A percentile compares a stretch with the other conserved stretches of the same genome.
Conservation (phyloP, 1,140 invertebrate species). For the Acyrthosiphon pisum region DNA sequence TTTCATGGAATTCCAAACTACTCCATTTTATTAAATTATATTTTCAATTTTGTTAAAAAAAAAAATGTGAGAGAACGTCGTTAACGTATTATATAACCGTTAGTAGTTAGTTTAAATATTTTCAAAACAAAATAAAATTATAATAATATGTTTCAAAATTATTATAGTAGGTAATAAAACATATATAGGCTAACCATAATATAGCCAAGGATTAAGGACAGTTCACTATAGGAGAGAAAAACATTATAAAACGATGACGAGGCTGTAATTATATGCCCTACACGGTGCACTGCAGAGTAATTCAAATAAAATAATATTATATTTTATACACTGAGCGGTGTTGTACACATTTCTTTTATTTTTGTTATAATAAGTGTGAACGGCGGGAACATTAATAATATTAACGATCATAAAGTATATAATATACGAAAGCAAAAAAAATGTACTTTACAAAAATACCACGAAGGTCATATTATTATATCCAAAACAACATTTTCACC, state of each 20-base stretch:
- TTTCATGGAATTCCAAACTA: neutral
- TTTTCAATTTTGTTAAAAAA: neutral
- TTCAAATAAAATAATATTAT: conserved; percentile 4
- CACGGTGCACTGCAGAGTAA: conserved; percentile 8
- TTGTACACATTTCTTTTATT: conserved; percentile 5
- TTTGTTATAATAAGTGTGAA: conserved; percentile 29
- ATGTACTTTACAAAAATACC: neutral
- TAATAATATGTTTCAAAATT: neutral
- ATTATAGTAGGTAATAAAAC: neutral
- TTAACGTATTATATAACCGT: neutral
- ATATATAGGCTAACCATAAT: conserved; percentile 18
- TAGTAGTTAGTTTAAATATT: neutral
- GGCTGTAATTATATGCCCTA: neutral
- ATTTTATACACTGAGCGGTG: neutral
- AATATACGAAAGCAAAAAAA: neutral
- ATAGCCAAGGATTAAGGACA: conserved; percentile 5
- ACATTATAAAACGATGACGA: conserved; percentile 27
- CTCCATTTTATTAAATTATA: neutral
- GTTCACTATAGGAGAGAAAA: conserved; percentile 3
- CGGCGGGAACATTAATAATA: conserved; percentile 30
- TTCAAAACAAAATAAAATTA: neutral
- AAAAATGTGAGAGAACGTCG: neutral
- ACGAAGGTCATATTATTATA: neutral
- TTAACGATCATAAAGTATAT: conserved; percentile 20
- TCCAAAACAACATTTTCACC: neutral